Percentiles rank a stretch among this genome's conserved stretches.
Conservation (phyloP, 1,140 invertebrate species). For the Drosophila takahashii region DNA sequence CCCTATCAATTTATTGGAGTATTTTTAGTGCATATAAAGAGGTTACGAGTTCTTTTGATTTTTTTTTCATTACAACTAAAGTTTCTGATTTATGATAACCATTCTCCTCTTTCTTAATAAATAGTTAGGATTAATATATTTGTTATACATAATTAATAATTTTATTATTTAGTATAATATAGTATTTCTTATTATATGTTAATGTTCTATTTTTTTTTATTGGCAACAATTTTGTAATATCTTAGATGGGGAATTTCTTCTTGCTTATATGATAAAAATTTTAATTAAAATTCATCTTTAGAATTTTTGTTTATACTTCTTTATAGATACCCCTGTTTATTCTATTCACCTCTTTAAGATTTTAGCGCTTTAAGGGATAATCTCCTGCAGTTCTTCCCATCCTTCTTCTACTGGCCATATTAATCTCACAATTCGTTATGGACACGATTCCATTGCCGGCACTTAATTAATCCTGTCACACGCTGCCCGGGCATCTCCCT, state of each 20-base stretch:
- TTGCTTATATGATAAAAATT: too few relatives aligned
- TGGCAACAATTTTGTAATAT: too few relatives aligned
- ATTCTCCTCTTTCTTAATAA: too few relatives aligned
- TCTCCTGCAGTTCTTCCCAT: background rate
- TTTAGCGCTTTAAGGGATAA: slow-evolving; percentile 10
- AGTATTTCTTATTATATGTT: too few relatives aligned
- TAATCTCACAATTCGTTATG: slow-evolving; percentile 52
- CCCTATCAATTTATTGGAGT: background rate
- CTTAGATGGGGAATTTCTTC: too few relatives aligned
- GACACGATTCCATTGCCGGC: slow-evolving; percentile 45
- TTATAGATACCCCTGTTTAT: too few relatives aligned
- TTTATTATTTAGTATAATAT: too few relatives aligned
- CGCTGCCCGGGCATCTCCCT: slow-evolving; percentile 18
- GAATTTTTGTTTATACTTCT: too few relatives aligned
- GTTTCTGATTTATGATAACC: background rate
- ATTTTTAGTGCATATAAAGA: slow-evolving; percentile 1
- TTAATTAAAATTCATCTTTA: too few relatives aligned
- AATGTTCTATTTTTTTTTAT: too few relatives aligned
- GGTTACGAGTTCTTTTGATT: background rate
- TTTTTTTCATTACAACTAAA: background rate
- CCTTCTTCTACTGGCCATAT: slow-evolving; percentile 6
- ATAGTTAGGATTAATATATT: background rate
- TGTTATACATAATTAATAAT: background rate
- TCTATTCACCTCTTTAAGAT: background rate
- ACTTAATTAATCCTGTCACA: slow-evolving; percentile 55